A percentile compares a stretch with the other conserved stretches of the same genome.
phyloP scores from a whole-genome alignment of 2,888 invertebrate genomes.

The Dryomyza anilis region DNA sequence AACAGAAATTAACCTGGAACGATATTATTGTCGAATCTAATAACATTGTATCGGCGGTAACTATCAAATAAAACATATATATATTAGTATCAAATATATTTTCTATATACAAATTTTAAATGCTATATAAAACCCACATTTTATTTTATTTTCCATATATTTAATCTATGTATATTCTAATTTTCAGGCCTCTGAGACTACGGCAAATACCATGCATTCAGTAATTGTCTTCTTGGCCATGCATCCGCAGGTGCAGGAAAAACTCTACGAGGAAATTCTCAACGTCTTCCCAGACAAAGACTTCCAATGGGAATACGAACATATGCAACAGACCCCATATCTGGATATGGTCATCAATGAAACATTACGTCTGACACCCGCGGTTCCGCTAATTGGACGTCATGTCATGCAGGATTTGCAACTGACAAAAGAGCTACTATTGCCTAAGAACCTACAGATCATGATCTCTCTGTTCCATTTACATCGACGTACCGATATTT shows the following conservation, averaged over 20 bases:
- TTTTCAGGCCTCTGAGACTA: conserved; percentile 38
- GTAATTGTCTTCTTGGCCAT: conserved; percentile 37
- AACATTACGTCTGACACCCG: conserved; percentile 39
- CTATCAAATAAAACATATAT: background rate
- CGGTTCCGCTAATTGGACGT: conserved; percentile 40
- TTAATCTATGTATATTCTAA: background rate
- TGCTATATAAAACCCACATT: too few relatives aligned
- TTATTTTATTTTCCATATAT: background rate
- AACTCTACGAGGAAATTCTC: conserved; percentile 35
- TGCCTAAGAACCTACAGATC: conserved; percentile 37
- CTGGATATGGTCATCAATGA: conserved; percentile 44
- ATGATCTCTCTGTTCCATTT: conserved; percentile 37
- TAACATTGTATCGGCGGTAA: conserved; percentile 37
- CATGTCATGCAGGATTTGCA: conserved; percentile 31
- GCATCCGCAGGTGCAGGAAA: conserved; percentile 35
- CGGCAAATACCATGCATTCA: conserved; percentile 34
- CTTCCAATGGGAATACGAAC: conserved; percentile 32
- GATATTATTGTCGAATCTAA: conserved; percentile 39
- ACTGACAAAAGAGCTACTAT: conserved; percentile 30
- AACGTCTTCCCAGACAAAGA: conserved; percentile 35
- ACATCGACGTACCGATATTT: conserved; percentile 39
- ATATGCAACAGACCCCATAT: conserved; percentile 39
- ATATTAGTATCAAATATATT: background rate
- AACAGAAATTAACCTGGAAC: conserved; percentile 33
- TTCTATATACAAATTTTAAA: too few relatives aligned